Evolutionary conservation across 2,797 vertebrate species (phyloP), one percentile per base, ranked within the genome.

Genomic region (Dermochelys coriacea): DNA sequence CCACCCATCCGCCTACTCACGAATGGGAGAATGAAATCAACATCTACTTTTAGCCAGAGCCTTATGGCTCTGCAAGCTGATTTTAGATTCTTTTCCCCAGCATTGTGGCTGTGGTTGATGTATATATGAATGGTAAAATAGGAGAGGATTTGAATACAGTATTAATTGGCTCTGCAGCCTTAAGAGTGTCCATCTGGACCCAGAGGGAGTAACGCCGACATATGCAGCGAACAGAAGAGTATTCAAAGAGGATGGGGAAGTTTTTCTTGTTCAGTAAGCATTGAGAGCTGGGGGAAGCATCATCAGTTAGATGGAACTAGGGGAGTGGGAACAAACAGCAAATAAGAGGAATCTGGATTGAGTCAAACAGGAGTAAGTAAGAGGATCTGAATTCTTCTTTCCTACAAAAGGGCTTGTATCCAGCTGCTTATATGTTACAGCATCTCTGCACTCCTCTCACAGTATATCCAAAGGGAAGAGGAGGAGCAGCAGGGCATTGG

Each of bases 11-110:
- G 27, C 97, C 97, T 93, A 81, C 96, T 21, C 89, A 96, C 93
- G 85, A 89, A 71, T 80, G 92, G 82, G 93, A 96, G 86, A 96
- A 95, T 96, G 96, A 95, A 97, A 96, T 96, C 97, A 97, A 94
- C 84, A 94, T 7, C 95, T 93, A 31, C 96, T 97, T 98, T 97
- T 97, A 97, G 96, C 88, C 80, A 80, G 41, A 3, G 5, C 85
- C 94, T 93, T 74, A 86, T 59, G 80, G 92, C 86, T 91, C 57
- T 4, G 25, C 6, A 0, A 74, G 51, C 79, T 82, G 47, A 0
- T 61, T 89, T 55, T 91, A 83, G 37, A 3, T 0, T 1, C 93
- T 49, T 77, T 1, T 1, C 29, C 25, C 31, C 64, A 49, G 85
- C 1, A 7, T 18, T 5, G 82, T 25, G 82, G 51, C 61, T 47